Percentiles rank a stretch among this genome's conserved stretches.
phyloP scores from a whole-genome alignment of 2,797 vertebrate genomes.

The Malurus leucopterus region DNA sequence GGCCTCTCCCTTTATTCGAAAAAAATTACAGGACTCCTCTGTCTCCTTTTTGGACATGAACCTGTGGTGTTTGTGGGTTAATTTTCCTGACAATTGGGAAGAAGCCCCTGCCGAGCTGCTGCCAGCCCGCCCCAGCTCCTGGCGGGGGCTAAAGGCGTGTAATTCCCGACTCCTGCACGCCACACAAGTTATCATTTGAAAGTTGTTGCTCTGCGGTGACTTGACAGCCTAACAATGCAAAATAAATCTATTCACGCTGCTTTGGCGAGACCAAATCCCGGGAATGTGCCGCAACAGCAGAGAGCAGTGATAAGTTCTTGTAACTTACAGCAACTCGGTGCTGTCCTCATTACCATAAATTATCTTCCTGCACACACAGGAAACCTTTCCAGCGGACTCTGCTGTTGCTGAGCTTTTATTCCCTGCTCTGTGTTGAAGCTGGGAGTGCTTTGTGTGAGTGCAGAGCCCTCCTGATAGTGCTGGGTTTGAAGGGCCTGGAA shows the following conservation, averaged over 20 bases:
- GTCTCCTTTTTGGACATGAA: too few species aligned
- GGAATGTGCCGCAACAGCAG: conserved; percentile 60
- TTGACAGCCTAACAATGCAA: conserved; percentile 75
- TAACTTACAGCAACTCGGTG: conserved; percentile 38
- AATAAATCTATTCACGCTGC: conserved; percentile 72
- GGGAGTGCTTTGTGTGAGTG: neutral
- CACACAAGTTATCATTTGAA: conserved; percentile 62
- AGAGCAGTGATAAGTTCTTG: conserved; percentile 66
- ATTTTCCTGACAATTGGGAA: neutral
- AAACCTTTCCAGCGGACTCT: conserved; percentile 18
- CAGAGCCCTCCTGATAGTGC: neutral
- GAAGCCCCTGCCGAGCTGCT: neutral
- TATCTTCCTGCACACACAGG: conserved; percentile 46
- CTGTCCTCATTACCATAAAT: conserved; percentile 63
- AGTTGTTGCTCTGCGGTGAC: conserved; percentile 67
- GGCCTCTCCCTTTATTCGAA: too few species aligned
- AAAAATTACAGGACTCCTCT: too few species aligned
- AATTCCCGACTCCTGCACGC: conserved; percentile 64
- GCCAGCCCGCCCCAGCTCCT: neutral
- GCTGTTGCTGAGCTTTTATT: conserved; percentile 23
- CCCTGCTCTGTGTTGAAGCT: neutral
- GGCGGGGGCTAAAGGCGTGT: conserved; percentile 46
- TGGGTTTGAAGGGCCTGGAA: neutral
- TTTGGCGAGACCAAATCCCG: conserved; percentile 55
- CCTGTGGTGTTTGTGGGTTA: too few species aligned